These are phyloP conservation scores for Eurytoma californica DNA, from an alignment of 2,888 invertebrate genomes.

Conservation along the genomic window DNA sequence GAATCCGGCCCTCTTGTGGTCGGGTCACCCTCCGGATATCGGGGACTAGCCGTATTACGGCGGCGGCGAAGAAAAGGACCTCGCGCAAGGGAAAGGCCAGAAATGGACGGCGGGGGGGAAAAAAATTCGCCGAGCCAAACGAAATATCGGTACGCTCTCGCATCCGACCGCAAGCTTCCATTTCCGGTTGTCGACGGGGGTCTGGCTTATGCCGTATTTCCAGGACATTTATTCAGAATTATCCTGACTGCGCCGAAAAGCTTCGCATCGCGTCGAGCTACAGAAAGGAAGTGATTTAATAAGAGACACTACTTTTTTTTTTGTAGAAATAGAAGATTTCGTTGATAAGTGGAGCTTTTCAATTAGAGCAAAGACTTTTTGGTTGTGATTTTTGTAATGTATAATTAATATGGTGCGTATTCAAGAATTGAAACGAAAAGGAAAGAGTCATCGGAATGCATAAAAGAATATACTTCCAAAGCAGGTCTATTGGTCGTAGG, in stretches of 20 bases:
- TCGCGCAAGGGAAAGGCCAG: background rate
- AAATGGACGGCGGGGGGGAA: slow-evolving; percentile 55
- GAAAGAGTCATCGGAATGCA: background rate
- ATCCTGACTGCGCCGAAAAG: slow-evolving; percentile 66
- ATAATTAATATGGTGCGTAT: background rate
- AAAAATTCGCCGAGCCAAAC: slow-evolving; percentile 72
- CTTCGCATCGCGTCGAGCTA: background rate
- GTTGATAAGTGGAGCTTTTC: no score
- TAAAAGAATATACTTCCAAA: slow-evolving; percentile 20
- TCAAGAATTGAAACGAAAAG: slow-evolving; percentile 5
- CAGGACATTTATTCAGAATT: slow-evolving; percentile 78
- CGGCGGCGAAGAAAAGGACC: slow-evolving; percentile 48
- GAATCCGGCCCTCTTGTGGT: slow-evolving; percentile 50
- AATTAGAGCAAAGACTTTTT: no score
- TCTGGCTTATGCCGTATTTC: slow-evolving; percentile 74
- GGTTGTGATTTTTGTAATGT: no score
- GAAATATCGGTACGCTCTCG: slow-evolving; percentile 75
- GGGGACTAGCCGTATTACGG: slow-evolving; percentile 64
- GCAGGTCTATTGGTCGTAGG: slow-evolving; percentile 61
- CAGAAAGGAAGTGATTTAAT: slow-evolving; percentile 8
- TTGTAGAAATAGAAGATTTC: background rate
- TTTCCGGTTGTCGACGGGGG: slow-evolving; percentile 75
- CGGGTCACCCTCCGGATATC: slow-evolving; percentile 71
- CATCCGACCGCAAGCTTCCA: slow-evolving; percentile 78
- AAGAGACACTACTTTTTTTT: no score